Evolutionary conservation across 2,797 vertebrate species (phyloP).

Genomic region (Heterohyrax brucei): DNA sequence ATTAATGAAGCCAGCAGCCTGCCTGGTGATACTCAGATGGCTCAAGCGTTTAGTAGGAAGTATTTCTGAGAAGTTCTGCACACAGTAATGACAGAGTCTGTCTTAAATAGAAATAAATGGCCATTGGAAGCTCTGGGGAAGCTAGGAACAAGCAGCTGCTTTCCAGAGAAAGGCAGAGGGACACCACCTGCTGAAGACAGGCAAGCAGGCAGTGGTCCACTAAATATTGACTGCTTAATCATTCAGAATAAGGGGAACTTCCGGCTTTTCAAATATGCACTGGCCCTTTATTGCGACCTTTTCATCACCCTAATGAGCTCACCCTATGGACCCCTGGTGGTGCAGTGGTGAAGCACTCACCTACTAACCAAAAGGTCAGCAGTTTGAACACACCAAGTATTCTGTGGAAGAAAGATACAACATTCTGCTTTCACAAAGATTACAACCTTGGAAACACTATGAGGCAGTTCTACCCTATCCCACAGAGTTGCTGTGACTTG

Average conservation of each 20-base stretch:
- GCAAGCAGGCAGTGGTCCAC: constrained; percentile 86
- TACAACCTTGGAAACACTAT: background rate
- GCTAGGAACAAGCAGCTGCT: constrained; percentile 89
- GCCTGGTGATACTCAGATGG: constrained; percentile 92
- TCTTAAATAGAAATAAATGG: constrained; percentile 93
- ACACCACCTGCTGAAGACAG: constrained; percentile 91
- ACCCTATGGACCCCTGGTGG: background rate
- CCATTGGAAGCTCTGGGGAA: constrained; percentile 91
- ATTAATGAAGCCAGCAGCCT: constrained; percentile 94
- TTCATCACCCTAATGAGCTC: constrained; percentile 90
- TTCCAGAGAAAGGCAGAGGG: constrained; percentile 88
- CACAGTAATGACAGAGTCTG: constrained; percentile 91
- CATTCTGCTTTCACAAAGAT: background rate
- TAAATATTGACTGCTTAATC: constrained; percentile 91
- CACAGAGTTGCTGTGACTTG: background rate
- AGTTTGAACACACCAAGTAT: background rate
- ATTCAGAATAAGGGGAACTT: constrained; percentile 90
- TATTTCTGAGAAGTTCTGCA: constrained; percentile 92
- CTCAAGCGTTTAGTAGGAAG: constrained; percentile 91
- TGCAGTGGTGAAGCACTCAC: background rate
- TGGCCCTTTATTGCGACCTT: constrained; percentile 88
- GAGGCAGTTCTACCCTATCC: background rate
- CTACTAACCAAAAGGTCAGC: background rate
- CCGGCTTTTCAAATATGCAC: constrained; percentile 87
- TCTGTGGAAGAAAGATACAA: too few relatives aligned